Base-by-base conservation (phyloP, 2,888 invertebrate species). In the Lithosia quadra region DNA sequence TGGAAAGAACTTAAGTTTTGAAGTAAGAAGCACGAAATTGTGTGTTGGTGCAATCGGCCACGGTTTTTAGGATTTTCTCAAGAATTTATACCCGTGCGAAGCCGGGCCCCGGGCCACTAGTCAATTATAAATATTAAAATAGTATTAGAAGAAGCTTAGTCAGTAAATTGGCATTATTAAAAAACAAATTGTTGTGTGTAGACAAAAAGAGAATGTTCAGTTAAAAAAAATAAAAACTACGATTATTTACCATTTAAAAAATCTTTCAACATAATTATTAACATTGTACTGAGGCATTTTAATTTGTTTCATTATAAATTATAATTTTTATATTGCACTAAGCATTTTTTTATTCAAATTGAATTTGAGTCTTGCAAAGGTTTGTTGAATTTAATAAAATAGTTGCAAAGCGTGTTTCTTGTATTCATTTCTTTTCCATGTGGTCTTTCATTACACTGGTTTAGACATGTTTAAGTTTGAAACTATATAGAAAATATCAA, bases 401-500 rank as follows among this genome's bases (percentile, higher is more conserved):
- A 18, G 18, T 43, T 43, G 43, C 43, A 1, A 18, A 43, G 7
- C 18, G 43, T 43, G n/a, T 28, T 28, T 28, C 28, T 28, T 28
- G 28, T 28, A 28, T 43, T 43, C 13, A 1, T 43, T 43, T 43
- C 43, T 53, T 53, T 53, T 21, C 0, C 21, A 11, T 55, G n/a
- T 1, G 21, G 28, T 3, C 24, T 28, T 57, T 24, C 5, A 56
- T 22, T 56, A 56, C n/a, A n/a, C 56, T 56, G 15, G 7, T 56
- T n/a, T 11, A n/a, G 34, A 15, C 11, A 58, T 58, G 33, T 33
- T 58, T 10, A 49, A 67, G 53, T 57, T 63, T 28, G 34, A 21
- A 55, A 24, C 57, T 39, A 60, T 67, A 69, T n/a, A 61, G 28
- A 62, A 59, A 70, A 72, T 39, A 63, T 69, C 36, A 69, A 69